A percentile compares a stretch with the other conserved stretches of the same genome.
Conservation (phyloP, 2,113 vertebrate genomes). For the Macaca nemestrina region DNA sequence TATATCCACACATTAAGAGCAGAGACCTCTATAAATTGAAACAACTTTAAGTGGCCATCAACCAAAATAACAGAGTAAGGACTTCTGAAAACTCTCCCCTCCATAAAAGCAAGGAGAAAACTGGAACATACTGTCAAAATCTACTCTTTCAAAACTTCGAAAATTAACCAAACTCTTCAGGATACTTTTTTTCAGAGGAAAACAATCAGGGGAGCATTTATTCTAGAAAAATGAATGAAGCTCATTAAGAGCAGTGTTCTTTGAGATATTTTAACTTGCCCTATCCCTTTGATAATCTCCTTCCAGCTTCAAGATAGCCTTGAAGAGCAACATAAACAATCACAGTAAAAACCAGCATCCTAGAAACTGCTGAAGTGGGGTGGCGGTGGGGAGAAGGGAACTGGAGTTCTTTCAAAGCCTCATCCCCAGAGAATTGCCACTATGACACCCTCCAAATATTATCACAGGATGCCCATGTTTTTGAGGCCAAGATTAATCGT, state of each 20-base stretch:
- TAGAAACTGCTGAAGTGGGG: not conserved
- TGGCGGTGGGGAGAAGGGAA: accelerated
- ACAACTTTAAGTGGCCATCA: not conserved
- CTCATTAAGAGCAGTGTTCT: not conserved
- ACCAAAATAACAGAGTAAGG: not conserved
- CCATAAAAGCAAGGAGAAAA: not conserved
- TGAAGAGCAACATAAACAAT: not conserved
- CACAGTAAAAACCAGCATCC: not conserved
- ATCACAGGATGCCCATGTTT: not conserved
- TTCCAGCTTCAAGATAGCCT: not conserved
- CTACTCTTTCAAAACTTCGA: not conserved
- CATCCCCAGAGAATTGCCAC: not conserved
- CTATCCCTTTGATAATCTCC: not conserved
- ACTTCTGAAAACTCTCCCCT: not conserved
- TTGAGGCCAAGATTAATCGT: not conserved
- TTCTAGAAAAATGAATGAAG: not conserved
- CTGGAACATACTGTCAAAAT: not conserved
- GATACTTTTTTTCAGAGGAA: not conserved
- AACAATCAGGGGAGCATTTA: not conserved
- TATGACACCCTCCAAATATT: not conserved
- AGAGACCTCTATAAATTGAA: not conserved
- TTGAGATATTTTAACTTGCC: not conserved
- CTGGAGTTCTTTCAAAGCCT: not conserved
- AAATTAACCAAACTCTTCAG: conserved; percentile 5
- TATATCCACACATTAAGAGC: not conserved